Evolutionary conservation across 53 echinoderm and acorn worm genomes (phyloP).

Genomic region (Crossaster papposus): DNA sequence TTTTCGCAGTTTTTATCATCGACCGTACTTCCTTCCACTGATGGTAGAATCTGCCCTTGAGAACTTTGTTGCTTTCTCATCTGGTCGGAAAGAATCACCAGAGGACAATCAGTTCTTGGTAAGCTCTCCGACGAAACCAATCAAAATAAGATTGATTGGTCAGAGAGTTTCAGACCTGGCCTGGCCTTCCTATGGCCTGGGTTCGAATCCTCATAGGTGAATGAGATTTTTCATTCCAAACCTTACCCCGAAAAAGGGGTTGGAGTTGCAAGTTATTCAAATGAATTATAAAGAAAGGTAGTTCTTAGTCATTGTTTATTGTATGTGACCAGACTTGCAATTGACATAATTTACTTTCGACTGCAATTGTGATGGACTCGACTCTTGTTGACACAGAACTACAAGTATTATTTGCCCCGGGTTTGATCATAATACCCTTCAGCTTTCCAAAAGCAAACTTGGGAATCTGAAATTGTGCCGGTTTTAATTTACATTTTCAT

Average conservation of each 20-base stretch:
- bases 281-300: no score
- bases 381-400: no score
- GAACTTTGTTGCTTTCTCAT: constrained; percentile 66
- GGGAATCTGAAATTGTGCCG: no score
- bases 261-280: no score
- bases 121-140: background rate
- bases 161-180: background rate
- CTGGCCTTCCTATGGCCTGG: background rate
- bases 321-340: no score
- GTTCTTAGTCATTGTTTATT: no score
- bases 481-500: background rate
- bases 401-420: no score
- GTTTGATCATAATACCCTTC: no score
- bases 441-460: no score
- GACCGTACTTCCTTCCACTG: constrained; percentile 89
- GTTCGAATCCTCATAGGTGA: background rate
- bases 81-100: constrained; percentile 12
- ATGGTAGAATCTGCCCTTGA: constrained; percentile 77
- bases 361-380: no score
- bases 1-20: constrained; percentile 72
- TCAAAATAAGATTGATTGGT: background rate
- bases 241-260: no score
- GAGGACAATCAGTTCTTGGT: constrained; percentile 25
- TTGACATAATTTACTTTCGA: no score
- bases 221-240: background rate